Conservation (phyloP, 1,140 invertebrate genomes). For the Cepaea nemoralis region DNA sequence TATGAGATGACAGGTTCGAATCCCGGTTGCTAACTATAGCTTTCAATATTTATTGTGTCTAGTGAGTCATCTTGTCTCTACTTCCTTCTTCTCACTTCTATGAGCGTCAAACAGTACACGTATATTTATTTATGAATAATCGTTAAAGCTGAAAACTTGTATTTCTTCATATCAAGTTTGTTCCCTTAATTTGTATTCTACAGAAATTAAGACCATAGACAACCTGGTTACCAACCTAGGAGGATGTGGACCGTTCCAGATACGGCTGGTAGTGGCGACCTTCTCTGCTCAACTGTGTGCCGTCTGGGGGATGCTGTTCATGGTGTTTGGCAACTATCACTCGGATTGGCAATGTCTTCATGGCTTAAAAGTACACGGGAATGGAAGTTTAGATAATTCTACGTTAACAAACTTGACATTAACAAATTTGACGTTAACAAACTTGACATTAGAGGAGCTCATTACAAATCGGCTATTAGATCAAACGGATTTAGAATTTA, state of each 20-base stretch:
- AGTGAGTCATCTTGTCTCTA: no score
- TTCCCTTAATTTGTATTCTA: background rate
- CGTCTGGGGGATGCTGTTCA: conserved; percentile 26
- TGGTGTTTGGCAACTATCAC: conserved; percentile 18
- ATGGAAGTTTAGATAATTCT: background rate
- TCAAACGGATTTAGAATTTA: background rate
- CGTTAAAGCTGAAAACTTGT: no score
- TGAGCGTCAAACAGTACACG: no score
- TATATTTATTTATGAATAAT: no score
- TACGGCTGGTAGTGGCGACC: background rate
- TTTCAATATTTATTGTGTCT: no score
- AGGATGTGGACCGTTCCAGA: conserved; percentile 22
- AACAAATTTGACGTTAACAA: background rate
- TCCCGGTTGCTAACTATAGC: no score
- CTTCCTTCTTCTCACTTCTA: no score
- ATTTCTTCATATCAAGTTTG: no score
- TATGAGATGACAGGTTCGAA: no score
- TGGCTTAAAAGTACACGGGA: background rate
- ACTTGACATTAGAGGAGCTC: background rate
- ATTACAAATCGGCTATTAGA: background rate
- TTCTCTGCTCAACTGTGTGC: background rate
- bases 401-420: background rate
- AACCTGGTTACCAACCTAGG: background rate
- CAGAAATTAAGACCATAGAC: conserved; percentile 12
- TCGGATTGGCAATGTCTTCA: conserved; percentile 27